Conservation (phyloP, 2,797 vertebrate species). For the Anguilla marmorata region DNA sequence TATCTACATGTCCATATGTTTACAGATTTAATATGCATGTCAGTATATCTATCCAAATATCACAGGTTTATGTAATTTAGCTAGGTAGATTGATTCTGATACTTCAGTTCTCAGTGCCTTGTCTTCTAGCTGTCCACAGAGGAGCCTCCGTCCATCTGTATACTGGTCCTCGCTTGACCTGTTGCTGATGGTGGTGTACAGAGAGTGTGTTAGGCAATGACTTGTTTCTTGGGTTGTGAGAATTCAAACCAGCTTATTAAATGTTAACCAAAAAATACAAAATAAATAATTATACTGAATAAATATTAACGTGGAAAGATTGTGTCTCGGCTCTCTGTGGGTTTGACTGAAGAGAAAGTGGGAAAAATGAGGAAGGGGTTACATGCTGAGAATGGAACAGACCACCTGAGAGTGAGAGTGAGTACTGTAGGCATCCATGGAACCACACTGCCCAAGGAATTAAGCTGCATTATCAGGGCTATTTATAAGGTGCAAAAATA, state of each 20-base stretch:
- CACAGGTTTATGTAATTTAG: neutral
- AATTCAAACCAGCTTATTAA: neutral
- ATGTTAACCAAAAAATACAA: conserved; percentile 11
- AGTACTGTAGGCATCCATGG: neutral
- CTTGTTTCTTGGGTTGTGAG: conserved; percentile 1
- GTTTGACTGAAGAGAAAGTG: neutral
- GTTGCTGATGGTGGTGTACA: neutral
- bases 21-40: neutral
- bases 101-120: neutral
- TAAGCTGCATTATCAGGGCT: neutral
- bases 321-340: neutral
- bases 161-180: neutral
- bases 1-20: neutral
- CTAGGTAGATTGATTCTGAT: neutral
- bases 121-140: neutral
- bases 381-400: neutral
- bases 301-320: conserved; percentile 19
- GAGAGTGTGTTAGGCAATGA: neutral
- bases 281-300: conserved; percentile 1
- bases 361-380: neutral
- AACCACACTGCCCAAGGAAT: neutral
- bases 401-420: neutral
- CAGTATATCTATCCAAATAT: neutral
- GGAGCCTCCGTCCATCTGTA: neutral
- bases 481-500: conserved; percentile 8